These are phyloP conservation scores for Hetaerina titia DNA, from an alignment of 2,888 invertebrate species.

Conservation along the genomic window DNA sequence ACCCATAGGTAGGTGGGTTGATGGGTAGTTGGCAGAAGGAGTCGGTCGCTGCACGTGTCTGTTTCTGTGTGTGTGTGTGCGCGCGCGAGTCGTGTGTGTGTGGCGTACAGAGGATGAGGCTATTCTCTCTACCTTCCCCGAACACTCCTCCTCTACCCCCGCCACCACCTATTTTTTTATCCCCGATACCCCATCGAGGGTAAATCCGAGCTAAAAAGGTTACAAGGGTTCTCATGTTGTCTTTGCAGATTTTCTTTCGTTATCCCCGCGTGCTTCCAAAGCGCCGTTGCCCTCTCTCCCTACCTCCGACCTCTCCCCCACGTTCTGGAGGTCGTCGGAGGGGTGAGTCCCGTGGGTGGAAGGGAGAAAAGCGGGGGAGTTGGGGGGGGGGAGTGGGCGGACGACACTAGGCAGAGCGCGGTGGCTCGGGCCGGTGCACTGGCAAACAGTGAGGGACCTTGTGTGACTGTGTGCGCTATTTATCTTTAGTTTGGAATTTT, in stretches of 20 bases:
- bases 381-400: background rate
- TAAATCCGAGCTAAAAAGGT: slow-evolving; percentile 11
- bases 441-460: background rate
- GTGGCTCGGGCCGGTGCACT: background rate
- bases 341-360: background rate
- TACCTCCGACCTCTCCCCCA: too few relatives aligned
- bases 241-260: slow-evolving; percentile 31
- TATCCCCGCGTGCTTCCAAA: background rate
- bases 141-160: background rate
- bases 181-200: background rate
- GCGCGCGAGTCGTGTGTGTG: background rate
- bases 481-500: background rate
- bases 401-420: background rate
- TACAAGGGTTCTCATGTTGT: slow-evolving; percentile 35
- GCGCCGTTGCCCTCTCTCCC: background rate
- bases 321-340: background rate
- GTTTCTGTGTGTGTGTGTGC: background rate
- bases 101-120: background rate
- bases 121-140: background rate
- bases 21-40: too few relatives aligned
- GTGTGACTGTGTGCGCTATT: background rate
- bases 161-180: background rate
- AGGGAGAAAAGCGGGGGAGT: background rate
- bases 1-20: background rate
- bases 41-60: background rate